Percentiles rank a stretch among this genome's conserved stretches.
phyloP scores from a whole-genome alignment of 2,888 invertebrate genomes.

The Drosophila suboccidentalis region DNA sequence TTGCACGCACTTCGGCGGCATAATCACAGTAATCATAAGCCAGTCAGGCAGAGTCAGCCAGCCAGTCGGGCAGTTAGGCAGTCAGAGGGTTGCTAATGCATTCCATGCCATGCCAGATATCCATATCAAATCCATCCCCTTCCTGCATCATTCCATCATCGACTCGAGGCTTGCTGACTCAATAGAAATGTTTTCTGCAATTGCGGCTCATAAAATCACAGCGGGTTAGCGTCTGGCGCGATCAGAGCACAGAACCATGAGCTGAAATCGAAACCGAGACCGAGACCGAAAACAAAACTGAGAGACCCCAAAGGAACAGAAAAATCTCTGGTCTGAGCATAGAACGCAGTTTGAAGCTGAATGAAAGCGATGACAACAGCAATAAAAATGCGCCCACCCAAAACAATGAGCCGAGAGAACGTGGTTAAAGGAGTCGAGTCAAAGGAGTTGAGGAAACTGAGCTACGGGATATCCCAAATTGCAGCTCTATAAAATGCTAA shows the following conservation, averaged over 20 bases:
- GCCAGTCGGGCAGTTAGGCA: background rate
- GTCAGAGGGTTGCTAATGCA: conserved; percentile 54
- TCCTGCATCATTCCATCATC: conserved; percentile 6
- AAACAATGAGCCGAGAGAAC: conserved; percentile 10
- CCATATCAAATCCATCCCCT: conserved; percentile 17
- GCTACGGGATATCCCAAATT: conserved; percentile 38
- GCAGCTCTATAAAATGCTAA: conserved; percentile 38
- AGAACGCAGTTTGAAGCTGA: conserved; percentile 6
- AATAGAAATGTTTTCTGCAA: conserved; percentile 82
- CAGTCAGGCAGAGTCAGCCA: conserved; percentile 28
- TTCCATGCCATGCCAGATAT: conserved; percentile 3
- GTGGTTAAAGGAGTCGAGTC: conserved; percentile 11
- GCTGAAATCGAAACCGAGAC: conserved; percentile 9
- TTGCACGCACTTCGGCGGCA: conserved; percentile 65
- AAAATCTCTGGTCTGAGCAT: conserved; percentile 2
- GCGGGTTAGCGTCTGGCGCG: conserved; percentile 80
- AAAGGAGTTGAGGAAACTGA: conserved; percentile 10
- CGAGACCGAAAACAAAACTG: conserved; percentile 7
- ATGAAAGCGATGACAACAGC: conserved; percentile 74
- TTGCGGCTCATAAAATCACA: conserved; percentile 85
- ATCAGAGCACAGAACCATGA: conserved; percentile 37
- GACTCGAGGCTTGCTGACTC: conserved; percentile 79
- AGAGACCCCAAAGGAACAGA: background rate
- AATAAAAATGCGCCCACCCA: conserved; percentile 63
- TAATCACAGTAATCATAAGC: conserved; percentile 78